Percentiles rank a stretch among this genome's conserved stretches.
phyloP scores from a whole-genome alignment of 2,888 invertebrate species.

The Fragum sueziense region DNA sequence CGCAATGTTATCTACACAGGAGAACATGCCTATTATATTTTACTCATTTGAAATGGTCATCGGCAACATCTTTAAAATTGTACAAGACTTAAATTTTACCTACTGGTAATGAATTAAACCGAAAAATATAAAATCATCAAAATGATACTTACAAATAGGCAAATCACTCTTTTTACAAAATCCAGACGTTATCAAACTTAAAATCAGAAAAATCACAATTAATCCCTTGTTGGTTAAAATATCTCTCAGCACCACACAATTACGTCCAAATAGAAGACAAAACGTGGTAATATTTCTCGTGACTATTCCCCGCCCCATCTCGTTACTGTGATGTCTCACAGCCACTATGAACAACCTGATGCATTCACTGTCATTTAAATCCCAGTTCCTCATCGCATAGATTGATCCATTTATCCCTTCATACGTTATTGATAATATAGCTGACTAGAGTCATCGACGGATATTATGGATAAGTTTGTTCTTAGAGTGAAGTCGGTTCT shows the following conservation, averaged over 20 bases:
- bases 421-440: neutral
- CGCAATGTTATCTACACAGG: neutral
- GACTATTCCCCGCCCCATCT: neutral
- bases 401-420: constrained; percentile 42
- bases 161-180: constrained; percentile 8
- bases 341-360: constrained; percentile 2
- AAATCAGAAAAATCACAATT: neutral
- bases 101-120: neutral
- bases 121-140: neutral
- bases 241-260: neutral
- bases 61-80: too few relatives aligned
- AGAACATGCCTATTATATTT: neutral
- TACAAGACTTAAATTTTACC: too few relatives aligned
- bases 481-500: too few relatives aligned
- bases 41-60: neutral
- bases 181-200: neutral
- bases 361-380: constrained; percentile 22
- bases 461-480: too few relatives aligned
- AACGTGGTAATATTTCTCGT: neutral
- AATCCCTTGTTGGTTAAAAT: neutral
- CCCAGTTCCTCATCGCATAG: constrained; percentile 8
- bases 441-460: too few relatives aligned
- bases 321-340: neutral
- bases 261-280: neutral
- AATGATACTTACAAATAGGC: constrained; percentile 2